Evolutionary conservation across 2,888 invertebrate genomes (phyloP).

Genomic region (Cataglyphis livida): DNA sequence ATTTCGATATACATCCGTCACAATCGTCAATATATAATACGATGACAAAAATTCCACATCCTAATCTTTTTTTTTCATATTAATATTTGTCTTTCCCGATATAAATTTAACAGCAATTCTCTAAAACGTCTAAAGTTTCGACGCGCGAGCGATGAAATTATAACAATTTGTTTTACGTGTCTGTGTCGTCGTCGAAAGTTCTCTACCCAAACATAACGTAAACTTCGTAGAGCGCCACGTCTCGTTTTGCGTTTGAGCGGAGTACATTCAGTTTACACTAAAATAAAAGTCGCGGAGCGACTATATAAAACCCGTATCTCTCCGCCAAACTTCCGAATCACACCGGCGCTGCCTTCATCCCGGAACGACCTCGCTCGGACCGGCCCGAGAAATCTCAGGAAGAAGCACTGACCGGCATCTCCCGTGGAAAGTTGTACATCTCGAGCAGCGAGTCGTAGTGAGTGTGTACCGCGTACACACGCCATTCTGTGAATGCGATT

Average conservation of each 20-base stretch:
- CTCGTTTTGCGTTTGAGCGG: background rate
- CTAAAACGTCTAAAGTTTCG: background rate
- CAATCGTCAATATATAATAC: background rate
- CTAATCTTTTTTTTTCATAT: background rate
- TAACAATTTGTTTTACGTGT: background rate
- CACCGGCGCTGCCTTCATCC: conserved; percentile 18
- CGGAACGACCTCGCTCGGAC: conserved; percentile 17
- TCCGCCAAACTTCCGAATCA: conserved; percentile 40
- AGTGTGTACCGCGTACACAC: conserved; percentile 7
- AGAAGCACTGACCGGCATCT: conserved; percentile 21
- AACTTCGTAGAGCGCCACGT: background rate
- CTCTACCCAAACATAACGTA: background rate
- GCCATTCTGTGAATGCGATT: conserved; percentile 60
- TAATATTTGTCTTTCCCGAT: background rate
- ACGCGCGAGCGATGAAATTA: background rate
- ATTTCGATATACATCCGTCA: conserved; percentile 26
- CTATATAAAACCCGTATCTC: conserved; percentile 22
- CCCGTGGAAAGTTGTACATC: conserved; percentile 34
- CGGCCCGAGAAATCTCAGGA: conserved; percentile 14
- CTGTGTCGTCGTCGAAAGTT: background rate
- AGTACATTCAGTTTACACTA: conserved; percentile 24
- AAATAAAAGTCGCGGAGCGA: conserved; percentile 19
- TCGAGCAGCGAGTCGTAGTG: background rate
- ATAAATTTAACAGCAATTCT: background rate
- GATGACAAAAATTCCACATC: background rate